Evolutionary conservation across 2,797 vertebrate genomes (phyloP).

Genomic region (Chelmon rostratus): DNA sequence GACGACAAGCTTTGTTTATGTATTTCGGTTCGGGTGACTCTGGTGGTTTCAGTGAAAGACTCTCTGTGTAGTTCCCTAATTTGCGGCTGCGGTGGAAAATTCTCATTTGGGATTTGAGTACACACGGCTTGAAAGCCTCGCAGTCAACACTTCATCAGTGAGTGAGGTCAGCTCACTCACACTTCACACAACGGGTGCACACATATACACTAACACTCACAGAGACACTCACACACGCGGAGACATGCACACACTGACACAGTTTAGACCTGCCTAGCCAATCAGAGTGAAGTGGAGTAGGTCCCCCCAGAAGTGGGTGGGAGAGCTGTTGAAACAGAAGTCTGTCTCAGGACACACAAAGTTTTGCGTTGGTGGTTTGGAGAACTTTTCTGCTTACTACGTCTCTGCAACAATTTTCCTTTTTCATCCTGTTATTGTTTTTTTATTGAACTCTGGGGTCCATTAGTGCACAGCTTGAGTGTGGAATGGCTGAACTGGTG

Average conservation of each 20-base stretch:
- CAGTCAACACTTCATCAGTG: constrained; percentile 85
- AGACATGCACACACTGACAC: constrained; percentile 65
- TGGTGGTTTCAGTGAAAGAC: constrained; percentile 73
- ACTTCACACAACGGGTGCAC: constrained; percentile 69
- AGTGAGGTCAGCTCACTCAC: constrained; percentile 79
- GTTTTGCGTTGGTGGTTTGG: constrained; percentile 78
- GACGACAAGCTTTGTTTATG: constrained; percentile 75
- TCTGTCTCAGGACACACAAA: constrained; percentile 82
- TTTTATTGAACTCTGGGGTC: constrained; percentile 66
- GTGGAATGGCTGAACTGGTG: constrained; percentile 87
- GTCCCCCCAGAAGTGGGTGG: constrained; percentile 83
- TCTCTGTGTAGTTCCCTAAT: constrained; percentile 71
- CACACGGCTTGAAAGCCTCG: constrained; percentile 74
- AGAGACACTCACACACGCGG: constrained; percentile 44
- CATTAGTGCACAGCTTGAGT: constrained; percentile 53
- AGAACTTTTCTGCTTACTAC: constrained; percentile 71
- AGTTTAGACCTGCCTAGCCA: constrained; percentile 76
- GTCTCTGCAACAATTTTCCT: constrained; percentile 27
- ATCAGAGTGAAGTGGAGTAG: constrained; percentile 82
- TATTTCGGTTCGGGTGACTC: constrained; percentile 66
- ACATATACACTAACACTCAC: constrained; percentile 70
- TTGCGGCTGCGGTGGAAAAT: constrained; percentile 79
- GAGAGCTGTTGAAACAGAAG: constrained; percentile 76
- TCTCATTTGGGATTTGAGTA: constrained; percentile 78
- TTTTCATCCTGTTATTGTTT: constrained; percentile 41